Evolutionary conservation across 1,140 invertebrate species (phyloP), one percentile per base, ranked within the genome.

Genomic region (Diplogasteroides magnus): DNA sequence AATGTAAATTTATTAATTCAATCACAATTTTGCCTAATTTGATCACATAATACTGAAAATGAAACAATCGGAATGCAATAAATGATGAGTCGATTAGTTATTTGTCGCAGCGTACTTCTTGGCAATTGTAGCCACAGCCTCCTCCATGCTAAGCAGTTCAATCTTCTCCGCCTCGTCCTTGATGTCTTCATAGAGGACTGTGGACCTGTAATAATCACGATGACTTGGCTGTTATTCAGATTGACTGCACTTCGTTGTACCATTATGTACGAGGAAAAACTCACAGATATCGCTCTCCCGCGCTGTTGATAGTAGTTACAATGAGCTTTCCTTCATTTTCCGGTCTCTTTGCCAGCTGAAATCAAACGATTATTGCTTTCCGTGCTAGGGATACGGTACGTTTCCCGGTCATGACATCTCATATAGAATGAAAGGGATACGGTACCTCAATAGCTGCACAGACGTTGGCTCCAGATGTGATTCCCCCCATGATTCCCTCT

Each of bases 271-370:
- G 19, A 48, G 19, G 37, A 11, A 62, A 25, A 69, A 68, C 69
- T 62, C 62, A 77, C 72, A 78, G 64, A 55, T 78, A 78, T 23
- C 77, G 61, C 57, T 78, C 77, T 60, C 77, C 77, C 58, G 77
- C 77, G 55, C 72, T 75, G 27, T 74, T 68, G 15, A 77, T 48
- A 25, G 66, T 64, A 28, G 77, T 78, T 11, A 78, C 77, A 64
- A 78, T 78, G 23, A 78, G 59, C 69, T 78, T 78, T n/a, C 76
- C 76, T 31, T 69, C 66, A 61, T 77, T 78, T 61, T 79, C 77
- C 14, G 77, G 77, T 31, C 73, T 60, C n/a, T 75, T 75, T 11
- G 77, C 77, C 13, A 78, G 26, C 26, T 73, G 60, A 59, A 79
- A 48, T 48, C 37, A 6, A 48, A 48, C 19, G 37, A 11, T 11